These are phyloP conservation scores for Acromyrmex charruanus DNA, from an alignment of 1,140 invertebrate genomes.

Conservation along the genomic window DNA sequence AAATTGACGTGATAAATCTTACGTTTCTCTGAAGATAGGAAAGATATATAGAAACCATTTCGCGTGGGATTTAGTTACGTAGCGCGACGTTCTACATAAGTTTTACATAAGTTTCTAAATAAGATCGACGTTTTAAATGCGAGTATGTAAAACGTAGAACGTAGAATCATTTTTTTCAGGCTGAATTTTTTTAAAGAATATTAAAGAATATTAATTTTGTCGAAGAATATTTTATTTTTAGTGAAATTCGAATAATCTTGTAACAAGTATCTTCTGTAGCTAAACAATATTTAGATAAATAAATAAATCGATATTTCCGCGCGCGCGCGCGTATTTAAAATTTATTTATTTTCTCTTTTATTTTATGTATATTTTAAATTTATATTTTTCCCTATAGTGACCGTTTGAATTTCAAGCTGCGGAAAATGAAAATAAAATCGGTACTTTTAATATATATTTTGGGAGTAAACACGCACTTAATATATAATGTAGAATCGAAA, in stretches of 20 bases:
- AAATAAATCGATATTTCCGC: no score
- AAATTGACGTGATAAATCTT: slow-evolving; percentile 60
- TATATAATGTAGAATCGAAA: slow-evolving; percentile 36
- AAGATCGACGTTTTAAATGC: slow-evolving; percentile 5
- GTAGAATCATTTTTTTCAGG: no score
- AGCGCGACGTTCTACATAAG: slow-evolving; percentile 9
- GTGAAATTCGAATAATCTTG: no score
- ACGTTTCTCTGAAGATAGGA: slow-evolving; percentile 30
- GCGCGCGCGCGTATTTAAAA: not conserved
- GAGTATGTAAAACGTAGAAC: not conserved
- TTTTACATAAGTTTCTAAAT: slow-evolving; percentile 25
- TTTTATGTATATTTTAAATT: not conserved
- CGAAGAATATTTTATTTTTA: no score
- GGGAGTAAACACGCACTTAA: slow-evolving; percentile 16
- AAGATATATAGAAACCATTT: slow-evolving; percentile 48
- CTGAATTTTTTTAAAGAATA: no score
- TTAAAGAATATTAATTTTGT: no score
- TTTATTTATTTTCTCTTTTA: not conserved
- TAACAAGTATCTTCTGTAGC: no score
- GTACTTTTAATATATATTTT: slow-evolving; percentile 10
- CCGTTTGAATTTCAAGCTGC: slow-evolving; percentile 4
- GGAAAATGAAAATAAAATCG: slow-evolving; percentile 33
- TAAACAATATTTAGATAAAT: no score
- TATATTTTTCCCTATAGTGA: not conserved
- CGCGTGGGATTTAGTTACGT: slow-evolving; percentile 28